phyloP scores from a whole-genome alignment of 2,113 vertebrate genomes.

The Nettapus auritus region DNA sequence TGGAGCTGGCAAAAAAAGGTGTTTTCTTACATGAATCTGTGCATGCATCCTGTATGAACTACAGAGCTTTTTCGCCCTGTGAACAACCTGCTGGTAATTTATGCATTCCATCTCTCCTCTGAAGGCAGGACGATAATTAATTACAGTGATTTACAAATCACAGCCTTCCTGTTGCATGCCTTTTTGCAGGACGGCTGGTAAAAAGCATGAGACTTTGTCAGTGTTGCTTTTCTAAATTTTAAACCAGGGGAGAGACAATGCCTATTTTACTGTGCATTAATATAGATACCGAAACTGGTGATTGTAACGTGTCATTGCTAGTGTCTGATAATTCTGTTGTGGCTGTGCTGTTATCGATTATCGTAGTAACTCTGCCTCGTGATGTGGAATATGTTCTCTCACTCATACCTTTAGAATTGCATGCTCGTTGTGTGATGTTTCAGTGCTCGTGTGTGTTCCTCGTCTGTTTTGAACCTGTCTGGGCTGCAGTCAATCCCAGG shows the following conservation, averaged over 20 bases:
- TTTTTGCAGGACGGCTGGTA: neutral
- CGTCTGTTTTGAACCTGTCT: neutral
- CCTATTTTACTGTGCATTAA: neutral
- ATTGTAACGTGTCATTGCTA: constrained; percentile 28
- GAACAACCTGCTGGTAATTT: neutral
- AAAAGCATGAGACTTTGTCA: neutral
- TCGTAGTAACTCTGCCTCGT: neutral
- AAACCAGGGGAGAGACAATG: neutral
- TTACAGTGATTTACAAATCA: neutral
- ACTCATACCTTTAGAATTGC: constrained; percentile 33
- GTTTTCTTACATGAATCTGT: neutral
- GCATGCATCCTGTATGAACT: neutral
- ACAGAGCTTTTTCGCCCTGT: neutral
- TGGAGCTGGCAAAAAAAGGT: neutral
- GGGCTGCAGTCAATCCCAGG: neutral
- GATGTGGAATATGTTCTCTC: constrained; percentile 48
- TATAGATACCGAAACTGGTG: neutral
- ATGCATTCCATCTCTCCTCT: neutral
- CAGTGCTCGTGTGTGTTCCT: neutral
- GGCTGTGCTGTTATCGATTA: constrained; percentile 48
- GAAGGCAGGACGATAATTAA: neutral
- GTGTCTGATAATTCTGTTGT: constrained; percentile 42
- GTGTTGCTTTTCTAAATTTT: neutral
- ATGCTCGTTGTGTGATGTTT: neutral
- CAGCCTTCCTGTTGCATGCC: accelerated